Evolutionary conservation across 2,888 invertebrate species (phyloP), one percentile per base, ranked within the genome.

Genomic region (Tortrix viridana): DNA sequence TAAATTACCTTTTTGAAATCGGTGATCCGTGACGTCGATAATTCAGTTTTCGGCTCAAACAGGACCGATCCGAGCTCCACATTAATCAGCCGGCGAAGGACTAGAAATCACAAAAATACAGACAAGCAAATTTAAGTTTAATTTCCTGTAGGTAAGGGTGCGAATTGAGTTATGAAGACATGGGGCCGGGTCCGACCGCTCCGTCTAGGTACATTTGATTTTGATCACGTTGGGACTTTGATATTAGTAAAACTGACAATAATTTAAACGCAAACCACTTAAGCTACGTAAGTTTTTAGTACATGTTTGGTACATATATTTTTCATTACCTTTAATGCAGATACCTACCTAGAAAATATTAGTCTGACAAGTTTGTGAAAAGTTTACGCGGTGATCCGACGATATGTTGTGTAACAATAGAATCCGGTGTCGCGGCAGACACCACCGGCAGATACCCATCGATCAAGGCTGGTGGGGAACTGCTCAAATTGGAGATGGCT

Each of bases 51-150:
- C 68, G 71, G 62, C 65, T 65, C 69, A 60, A 69, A 66, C 63
- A 66, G 67, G 70, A 70, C 67, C 66, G 71, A 68, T 72, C 71
- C 65, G 57, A 43, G 58, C 58, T 59, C 57, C 54, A 58, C 69
- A 72, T 72, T 71, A 71, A 73, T 75, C 71, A 72, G 64, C 63
- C 67, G 55, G 47, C 57, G 23, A 26, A 64, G 60, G n/a, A 58
- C 55, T 12, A 47, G 60, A 38, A 57, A 64, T 60, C 55, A 18
- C 46, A 50, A 23, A 53, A 43, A 57, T 49, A 43, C 52, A 19
- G 58, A 44, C 47, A 55, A 38, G 55, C 37, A 52, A 64, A 38
- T 55, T 61, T 37, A 43, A 62, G 41, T 61, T 65, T 43, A 55
- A 67, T 65, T 50, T 59, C 47, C 26, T 41, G n/a, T 12, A 16